A percentile compares a stretch with the other conserved stretches of the same genome.
Evolutionary conservation across 2,797 vertebrate genomes (phyloP).

Genomic region (Erethizon dorsatum): DNA sequence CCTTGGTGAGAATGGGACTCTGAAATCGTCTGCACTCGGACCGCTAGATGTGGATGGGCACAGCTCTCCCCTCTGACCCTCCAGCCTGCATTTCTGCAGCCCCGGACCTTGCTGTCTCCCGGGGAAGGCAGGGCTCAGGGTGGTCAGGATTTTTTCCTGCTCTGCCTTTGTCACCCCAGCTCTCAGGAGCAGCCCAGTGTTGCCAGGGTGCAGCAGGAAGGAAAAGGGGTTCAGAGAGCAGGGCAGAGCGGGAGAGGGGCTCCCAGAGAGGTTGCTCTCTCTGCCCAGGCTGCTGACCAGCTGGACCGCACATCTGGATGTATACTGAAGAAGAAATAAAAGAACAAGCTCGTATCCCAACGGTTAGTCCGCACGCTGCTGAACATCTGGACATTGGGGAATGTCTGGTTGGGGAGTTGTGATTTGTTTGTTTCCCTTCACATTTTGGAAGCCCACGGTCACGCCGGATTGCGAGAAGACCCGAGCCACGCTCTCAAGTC

Average conservation of each 20-base stretch:
- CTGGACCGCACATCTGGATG: constrained; percentile 37
- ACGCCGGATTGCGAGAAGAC: neutral
- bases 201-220: neutral
- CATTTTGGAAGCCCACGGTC: constrained; percentile 14
- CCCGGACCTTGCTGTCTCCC: neutral
- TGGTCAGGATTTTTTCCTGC: neutral
- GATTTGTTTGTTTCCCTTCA: constrained; percentile 28
- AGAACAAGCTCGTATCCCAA: neutral
- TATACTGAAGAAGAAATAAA: neutral
- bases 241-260: neutral
- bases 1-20: neutral
- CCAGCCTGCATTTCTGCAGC: neutral
- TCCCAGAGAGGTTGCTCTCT: neutral
- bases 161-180: neutral
- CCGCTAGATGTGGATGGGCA: neutral
- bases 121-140: neutral
- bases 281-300: neutral
- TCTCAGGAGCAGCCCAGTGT: neutral
- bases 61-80: neutral
- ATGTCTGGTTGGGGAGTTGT: constrained; percentile 39
- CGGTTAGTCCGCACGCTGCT: constrained; percentile 17
- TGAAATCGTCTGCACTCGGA: neutral
- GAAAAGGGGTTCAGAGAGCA: neutral
- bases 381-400: constrained; percentile 70
- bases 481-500: neutral